A percentile compares a stretch with the other conserved stretches of the same genome.
Conservation (phyloP, 2,888 invertebrate genomes). For the Apamea epomidion region DNA sequence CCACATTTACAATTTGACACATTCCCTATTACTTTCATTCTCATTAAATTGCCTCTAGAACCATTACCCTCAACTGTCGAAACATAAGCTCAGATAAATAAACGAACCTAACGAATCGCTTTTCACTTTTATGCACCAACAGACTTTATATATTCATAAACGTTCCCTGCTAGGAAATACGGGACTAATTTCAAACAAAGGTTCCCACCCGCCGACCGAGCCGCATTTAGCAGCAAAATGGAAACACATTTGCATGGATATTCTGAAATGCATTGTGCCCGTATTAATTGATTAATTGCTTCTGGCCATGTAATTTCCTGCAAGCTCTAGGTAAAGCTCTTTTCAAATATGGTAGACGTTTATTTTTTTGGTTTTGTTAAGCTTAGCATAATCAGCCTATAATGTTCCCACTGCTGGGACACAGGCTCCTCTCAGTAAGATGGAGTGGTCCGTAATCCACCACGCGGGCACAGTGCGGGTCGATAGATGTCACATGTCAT, state of each 20-base stretch:
- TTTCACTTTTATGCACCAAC: slow-evolving; percentile 10
- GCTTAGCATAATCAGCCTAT: too few species aligned
- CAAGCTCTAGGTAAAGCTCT: not conserved
- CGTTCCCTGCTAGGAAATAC: slow-evolving; percentile 14
- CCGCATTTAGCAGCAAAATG: slow-evolving; percentile 24
- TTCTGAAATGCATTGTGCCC: slow-evolving; percentile 31
- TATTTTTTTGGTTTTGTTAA: not conserved
- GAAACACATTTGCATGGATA: slow-evolving; percentile 38
- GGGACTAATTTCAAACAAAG: slow-evolving; percentile 35
- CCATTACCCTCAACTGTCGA: too few species aligned
- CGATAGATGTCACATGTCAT: too few species aligned
- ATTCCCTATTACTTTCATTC: too few species aligned
- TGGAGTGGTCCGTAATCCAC: too few species aligned
- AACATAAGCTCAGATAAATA: slow-evolving; percentile 1
- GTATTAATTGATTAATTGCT: slow-evolving; percentile 46
- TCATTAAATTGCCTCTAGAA: not conserved
- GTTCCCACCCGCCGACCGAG: not conserved
- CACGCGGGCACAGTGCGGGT: too few species aligned
- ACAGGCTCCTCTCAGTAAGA: too few species aligned
- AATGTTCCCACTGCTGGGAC: not conserved
- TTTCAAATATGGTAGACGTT: not conserved
- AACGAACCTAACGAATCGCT: slow-evolving; percentile 5
- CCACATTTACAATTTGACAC: not conserved
- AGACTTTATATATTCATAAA: slow-evolving; percentile 24
- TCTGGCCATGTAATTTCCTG: slow-evolving; percentile 28